Conservation (phyloP, 1,140 invertebrate species). For the Saxidomus purpurata region DNA sequence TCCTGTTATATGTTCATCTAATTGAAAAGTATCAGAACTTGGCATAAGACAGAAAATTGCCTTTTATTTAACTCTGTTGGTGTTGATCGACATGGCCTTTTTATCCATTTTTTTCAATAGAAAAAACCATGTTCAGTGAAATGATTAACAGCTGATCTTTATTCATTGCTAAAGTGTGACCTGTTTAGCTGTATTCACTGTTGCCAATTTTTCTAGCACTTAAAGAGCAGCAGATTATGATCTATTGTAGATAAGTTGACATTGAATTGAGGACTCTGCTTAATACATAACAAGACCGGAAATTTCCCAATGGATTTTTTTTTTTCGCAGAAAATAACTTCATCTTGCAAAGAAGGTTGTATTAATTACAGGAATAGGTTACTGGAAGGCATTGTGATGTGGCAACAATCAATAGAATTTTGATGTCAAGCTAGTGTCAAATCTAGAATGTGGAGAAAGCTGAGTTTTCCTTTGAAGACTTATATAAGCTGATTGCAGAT, state of each 20-base stretch:
- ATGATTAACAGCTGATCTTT: too few species aligned
- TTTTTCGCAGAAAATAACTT: not conserved
- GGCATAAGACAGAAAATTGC: too few species aligned
- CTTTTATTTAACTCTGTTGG: too few species aligned
- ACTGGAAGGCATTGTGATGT: not conserved
- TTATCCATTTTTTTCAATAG: too few species aligned
- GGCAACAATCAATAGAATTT: not conserved
- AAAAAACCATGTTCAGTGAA: too few species aligned
- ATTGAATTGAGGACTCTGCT: not conserved
- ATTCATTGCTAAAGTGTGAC: too few species aligned
- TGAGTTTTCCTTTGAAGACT: not conserved
- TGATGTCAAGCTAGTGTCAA: not conserved
- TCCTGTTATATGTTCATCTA: too few species aligned
- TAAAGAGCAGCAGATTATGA: too few species aligned
- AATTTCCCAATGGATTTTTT: slow-evolving; percentile 3
- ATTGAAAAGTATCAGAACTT: too few species aligned
- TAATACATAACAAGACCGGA: not conserved
- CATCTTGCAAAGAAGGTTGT: not conserved
- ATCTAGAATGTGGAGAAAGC: not conserved
- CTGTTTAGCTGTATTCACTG: too few species aligned
- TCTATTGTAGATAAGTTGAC: not conserved
- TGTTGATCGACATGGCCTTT: too few species aligned
- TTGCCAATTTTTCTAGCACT: too few species aligned
- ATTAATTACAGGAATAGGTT: not conserved
- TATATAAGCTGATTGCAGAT: not conserved